A percentile compares a stretch with the other conserved stretches of the same genome.
Evolutionary conservation across 2,113 vertebrate genomes (phyloP).

Genomic region (Mugil cephalus): DNA sequence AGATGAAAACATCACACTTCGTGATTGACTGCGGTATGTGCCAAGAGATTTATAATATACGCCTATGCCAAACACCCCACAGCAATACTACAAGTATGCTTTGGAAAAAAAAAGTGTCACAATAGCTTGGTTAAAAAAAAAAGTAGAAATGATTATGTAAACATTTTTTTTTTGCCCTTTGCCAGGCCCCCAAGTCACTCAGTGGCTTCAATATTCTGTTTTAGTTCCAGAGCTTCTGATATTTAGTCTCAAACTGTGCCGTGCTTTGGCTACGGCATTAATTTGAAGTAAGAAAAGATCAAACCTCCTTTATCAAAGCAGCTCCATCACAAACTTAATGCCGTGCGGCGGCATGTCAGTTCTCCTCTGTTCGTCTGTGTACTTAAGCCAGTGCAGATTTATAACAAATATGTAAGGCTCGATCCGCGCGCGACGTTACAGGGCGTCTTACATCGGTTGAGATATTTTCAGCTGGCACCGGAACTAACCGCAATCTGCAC

Average conservation of each 20-base stretch:
- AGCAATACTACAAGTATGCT: slow-evolving; percentile 20
- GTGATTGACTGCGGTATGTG: slow-evolving; percentile 51
- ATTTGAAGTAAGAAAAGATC: slow-evolving; percentile 16
- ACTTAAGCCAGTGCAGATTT: slow-evolving; percentile 13
- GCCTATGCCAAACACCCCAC: slow-evolving; percentile 17
- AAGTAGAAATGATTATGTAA: neutral
- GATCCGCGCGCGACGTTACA: slow-evolving; percentile 23
- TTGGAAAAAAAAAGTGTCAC: slow-evolving; percentile 2
- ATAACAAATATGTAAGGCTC: neutral
- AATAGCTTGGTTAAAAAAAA: slow-evolving; percentile 28
- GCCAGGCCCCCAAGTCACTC: slow-evolving; percentile 12
- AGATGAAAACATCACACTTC: slow-evolving; percentile 67
- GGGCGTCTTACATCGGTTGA: slow-evolving; percentile 22
- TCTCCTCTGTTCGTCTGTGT: neutral
- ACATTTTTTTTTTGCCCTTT: neutral
- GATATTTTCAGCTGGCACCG: slow-evolving; percentile 31
- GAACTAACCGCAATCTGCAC: slow-evolving; percentile 35
- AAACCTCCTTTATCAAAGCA: slow-evolving; percentile 13
- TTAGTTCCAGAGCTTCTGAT: neutral
- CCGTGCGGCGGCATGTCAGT: slow-evolving; percentile 14
- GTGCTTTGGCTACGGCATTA: neutral
- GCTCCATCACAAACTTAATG: slow-evolving; percentile 11
- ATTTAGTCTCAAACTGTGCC: neutral
- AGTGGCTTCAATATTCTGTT: neutral
- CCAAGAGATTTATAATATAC: slow-evolving; percentile 42